phyloP scores from a whole-genome alignment of 2,113 vertebrate species.

The Rhombomys opimus region DNA sequence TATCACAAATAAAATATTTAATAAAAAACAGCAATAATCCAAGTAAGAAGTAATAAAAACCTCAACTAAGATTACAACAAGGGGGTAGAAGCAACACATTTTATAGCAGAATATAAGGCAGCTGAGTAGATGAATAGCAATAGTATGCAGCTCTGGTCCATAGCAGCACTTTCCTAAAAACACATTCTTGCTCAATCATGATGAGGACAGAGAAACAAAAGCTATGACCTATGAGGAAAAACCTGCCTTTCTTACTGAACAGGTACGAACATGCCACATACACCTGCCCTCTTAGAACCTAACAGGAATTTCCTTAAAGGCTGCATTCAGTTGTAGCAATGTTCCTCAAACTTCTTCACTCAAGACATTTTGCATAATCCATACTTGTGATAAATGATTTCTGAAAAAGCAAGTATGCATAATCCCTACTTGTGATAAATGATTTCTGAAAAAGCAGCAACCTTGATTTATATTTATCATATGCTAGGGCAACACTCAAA shows the following conservation, averaged over 20 bases:
- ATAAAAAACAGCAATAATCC: constrained; percentile 8
- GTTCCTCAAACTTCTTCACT: constrained; percentile 46
- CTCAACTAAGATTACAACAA: neutral
- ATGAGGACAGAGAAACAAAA: constrained; percentile 30
- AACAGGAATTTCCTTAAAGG: constrained; percentile 49
- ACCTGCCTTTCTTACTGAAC: constrained; percentile 40
- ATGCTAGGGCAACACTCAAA: neutral
- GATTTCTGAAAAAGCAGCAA: constrained; percentile 12
- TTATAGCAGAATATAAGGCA: constrained; percentile 4
- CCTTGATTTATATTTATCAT: neutral
- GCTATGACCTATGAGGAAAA: constrained; percentile 55
- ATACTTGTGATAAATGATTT: constrained; percentile 5
- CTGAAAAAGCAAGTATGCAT: neutral
- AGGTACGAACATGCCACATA: constrained; percentile 46
- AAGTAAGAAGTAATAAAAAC: constrained; percentile 41
- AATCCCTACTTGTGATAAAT: neutral
- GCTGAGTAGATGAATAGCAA: neutral
- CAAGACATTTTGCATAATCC: neutral
- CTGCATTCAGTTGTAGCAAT: neutral
- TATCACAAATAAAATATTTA: constrained; percentile 28
- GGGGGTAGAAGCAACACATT: constrained; percentile 10
- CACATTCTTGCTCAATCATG: constrained; percentile 34
- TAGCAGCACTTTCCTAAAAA: constrained; percentile 39
- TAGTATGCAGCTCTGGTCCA: neutral
- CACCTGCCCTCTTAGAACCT: constrained; percentile 33